Conservation (phyloP, 2,888 invertebrate species). For the Tanaodytes sp. region DNA sequence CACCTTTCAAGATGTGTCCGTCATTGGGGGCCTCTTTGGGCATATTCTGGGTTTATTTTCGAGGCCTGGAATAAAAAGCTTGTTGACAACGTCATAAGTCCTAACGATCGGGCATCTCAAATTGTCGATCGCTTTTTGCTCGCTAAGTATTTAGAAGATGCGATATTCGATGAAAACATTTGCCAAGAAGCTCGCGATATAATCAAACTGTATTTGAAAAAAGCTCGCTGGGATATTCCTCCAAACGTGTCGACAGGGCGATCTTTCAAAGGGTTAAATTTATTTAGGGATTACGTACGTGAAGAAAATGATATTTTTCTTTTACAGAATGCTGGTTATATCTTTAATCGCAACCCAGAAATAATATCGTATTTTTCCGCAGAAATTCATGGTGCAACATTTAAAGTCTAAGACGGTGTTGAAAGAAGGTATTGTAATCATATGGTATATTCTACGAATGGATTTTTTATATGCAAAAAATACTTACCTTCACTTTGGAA, state of each 20-base stretch:
- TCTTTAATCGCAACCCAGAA: neutral
- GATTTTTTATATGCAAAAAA: slow-evolving; percentile 13
- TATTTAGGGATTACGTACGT: neutral
- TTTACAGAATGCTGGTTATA: neutral
- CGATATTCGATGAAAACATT: slow-evolving; percentile 1
- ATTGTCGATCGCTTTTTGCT: slow-evolving; percentile 20
- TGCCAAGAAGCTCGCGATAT: neutral
- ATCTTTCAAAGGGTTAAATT: neutral
- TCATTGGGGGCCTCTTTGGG: slow-evolving; percentile 31
- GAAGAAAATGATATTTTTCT: neutral
- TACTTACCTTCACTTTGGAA: neutral
- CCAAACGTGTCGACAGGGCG: slow-evolving; percentile 10
- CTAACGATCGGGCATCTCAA: too few species aligned
- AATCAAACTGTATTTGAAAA: neutral
- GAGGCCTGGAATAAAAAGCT: slow-evolving; percentile 21
- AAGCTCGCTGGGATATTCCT: slow-evolving; percentile 7
- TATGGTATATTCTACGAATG: neutral
- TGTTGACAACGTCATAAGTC: slow-evolving; percentile 19
- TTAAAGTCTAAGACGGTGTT: neutral
- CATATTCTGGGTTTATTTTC: slow-evolving; percentile 24
- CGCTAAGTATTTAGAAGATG: slow-evolving; percentile 11
- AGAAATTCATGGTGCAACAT: neutral
- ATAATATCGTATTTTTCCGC: neutral
- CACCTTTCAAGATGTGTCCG: slow-evolving; percentile 12
- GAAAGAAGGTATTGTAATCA: neutral